Evolutionary conservation across 2,113 vertebrate species (phyloP).

Genomic region (Paratilapia polleni): DNA sequence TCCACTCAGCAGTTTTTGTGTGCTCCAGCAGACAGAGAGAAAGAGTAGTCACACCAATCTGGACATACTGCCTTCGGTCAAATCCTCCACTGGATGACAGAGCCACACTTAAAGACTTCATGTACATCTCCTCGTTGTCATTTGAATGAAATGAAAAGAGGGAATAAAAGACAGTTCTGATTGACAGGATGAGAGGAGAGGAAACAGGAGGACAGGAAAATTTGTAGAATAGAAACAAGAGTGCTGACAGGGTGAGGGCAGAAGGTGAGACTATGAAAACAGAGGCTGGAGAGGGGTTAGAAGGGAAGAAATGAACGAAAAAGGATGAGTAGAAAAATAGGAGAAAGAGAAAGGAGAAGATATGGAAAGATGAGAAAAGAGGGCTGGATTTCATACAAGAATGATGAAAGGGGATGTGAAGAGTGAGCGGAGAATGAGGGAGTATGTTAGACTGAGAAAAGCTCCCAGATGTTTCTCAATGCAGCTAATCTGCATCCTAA

Average conservation of each 20-base stretch:
- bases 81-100: slow-evolving; percentile 41
- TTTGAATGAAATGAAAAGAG: slow-evolving; percentile 38
- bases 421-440: slow-evolving; percentile 22
- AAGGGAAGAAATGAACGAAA: slow-evolving; percentile 12
- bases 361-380: not conserved
- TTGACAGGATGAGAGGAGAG: slow-evolving; percentile 34
- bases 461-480: slow-evolving; percentile 81
- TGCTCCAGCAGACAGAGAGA: slow-evolving; percentile 1
- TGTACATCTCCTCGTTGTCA: slow-evolving; percentile 52
- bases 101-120: slow-evolving; percentile 39
- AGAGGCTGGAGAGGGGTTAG: slow-evolving; percentile 11
- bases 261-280: slow-evolving; percentile 25
- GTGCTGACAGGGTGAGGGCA: slow-evolving; percentile 8
- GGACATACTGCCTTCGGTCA: slow-evolving; percentile 54
- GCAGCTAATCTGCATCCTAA: slow-evolving; percentile 81
- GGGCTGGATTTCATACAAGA: slow-evolving; percentile 11
- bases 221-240: slow-evolving; percentile 13
- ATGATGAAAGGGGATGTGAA: slow-evolving; percentile 40
- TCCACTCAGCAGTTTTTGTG: slow-evolving; percentile 42
- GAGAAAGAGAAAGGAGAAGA: not conserved
- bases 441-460: slow-evolving; percentile 51
- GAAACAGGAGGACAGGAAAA: slow-evolving; percentile 34
- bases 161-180: slow-evolving; percentile 42
- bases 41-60: slow-evolving; percentile 33
- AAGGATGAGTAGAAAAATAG: not conserved